phyloP scores from a whole-genome alignment of 1,140 invertebrate species.

The Platyscapa corneri region DNA sequence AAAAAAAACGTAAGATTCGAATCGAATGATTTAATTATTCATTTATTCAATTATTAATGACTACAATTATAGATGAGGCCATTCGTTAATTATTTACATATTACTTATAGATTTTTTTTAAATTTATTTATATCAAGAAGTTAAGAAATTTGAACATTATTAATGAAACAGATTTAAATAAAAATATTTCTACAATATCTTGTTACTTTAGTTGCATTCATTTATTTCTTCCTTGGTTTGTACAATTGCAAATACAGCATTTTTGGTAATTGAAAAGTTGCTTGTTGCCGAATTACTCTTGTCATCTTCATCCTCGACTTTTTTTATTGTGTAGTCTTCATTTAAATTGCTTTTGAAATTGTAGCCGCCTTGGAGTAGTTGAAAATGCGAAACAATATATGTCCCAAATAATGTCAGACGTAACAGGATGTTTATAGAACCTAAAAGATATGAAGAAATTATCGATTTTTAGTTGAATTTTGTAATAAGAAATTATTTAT shows the following conservation, averaged over 20 bases:
- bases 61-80: no score
- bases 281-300: not conserved
- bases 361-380: slow-evolving; percentile 58
- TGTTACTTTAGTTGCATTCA: not conserved
- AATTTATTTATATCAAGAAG: not conserved
- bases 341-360: slow-evolving; percentile 60
- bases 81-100: not conserved
- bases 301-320: not conserved
- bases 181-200: not conserved
- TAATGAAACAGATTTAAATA: not conserved
- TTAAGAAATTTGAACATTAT: not conserved
- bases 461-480: not conserved
- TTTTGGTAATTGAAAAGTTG: not conserved
- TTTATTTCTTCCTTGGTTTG: not conserved
- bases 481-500: no score
- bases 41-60: no score
- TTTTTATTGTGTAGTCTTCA: slow-evolving; percentile 50
- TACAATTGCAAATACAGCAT: not conserved
- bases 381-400: slow-evolving; percentile 61
- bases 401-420: slow-evolving; percentile 64
- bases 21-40: not conserved
- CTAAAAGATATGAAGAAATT: slow-evolving; percentile 32
- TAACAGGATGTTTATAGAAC: slow-evolving; percentile 62
- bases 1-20: not conserved
- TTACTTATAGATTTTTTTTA: not conserved